Conservation (phyloP, 2,113 vertebrate genomes). For the Macheiramphus alcinus region DNA sequence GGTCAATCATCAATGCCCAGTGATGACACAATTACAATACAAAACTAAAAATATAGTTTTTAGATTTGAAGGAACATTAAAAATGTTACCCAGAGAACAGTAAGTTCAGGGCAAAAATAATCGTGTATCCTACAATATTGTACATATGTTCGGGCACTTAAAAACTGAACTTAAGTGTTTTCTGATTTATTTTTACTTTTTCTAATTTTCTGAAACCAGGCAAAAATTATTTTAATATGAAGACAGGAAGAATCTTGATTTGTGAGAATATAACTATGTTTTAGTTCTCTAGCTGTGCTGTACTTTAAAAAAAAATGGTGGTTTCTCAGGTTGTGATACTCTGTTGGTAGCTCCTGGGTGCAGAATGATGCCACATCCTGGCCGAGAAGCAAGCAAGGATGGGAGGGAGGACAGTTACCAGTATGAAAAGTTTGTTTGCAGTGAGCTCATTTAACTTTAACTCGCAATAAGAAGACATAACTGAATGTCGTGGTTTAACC, state of each 20-base stretch:
- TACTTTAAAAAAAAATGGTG: background rate
- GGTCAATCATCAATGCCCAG: background rate
- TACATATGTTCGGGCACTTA: background rate
- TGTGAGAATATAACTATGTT: background rate
- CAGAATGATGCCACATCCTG: background rate
- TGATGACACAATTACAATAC: background rate
- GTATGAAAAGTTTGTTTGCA: background rate
- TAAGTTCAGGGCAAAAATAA: background rate
- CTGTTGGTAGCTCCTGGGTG: background rate
- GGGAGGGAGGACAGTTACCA: fast-evolving
- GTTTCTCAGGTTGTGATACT: background rate
- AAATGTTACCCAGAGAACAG: background rate
- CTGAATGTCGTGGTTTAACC: too few species aligned
- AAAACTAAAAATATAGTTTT: background rate
- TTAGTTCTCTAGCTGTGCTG: background rate
- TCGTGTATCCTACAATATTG: background rate
- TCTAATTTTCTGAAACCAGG: background rate
- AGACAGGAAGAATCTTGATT: background rate
- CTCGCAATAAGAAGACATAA: background rate
- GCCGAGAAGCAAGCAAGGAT: background rate
- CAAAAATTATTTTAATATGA: background rate
- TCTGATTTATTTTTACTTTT: background rate
- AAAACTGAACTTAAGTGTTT: background rate
- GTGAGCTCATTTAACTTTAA: background rate
- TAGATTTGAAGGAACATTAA: background rate